Conservation (phyloP, 2,113 vertebrate genomes). For the Syrrhaptes paradoxus region DNA sequence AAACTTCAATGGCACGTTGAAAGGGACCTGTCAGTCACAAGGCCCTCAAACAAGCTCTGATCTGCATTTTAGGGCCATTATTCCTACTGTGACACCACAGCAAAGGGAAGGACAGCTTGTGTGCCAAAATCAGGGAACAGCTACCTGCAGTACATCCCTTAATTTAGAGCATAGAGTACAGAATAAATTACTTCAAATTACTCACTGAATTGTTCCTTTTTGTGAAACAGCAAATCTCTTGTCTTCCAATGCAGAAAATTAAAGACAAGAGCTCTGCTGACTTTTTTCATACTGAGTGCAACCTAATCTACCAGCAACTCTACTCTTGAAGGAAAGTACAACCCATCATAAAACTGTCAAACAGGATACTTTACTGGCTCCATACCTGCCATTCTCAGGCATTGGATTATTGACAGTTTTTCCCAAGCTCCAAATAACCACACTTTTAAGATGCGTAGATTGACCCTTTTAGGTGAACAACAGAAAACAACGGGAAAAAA, state of each 20-base stretch:
- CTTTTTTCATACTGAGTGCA: not conserved
- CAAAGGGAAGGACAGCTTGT: not conserved
- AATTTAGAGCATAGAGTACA: not conserved
- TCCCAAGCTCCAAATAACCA: not conserved
- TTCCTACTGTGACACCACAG: not conserved
- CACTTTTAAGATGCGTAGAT: not conserved
- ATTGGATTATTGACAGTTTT: not conserved
- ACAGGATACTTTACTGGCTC: not conserved
- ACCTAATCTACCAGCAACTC: not conserved
- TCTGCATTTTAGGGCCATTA: slow-evolving; percentile 24
- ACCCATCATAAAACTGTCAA: not conserved
- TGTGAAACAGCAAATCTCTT: slow-evolving; percentile 1
- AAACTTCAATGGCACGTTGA: not conserved
- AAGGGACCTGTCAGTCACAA: slow-evolving; percentile 12
- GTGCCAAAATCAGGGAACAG: not conserved
- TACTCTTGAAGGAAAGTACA: not conserved
- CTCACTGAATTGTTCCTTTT: not conserved
- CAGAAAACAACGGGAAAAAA: fast-evolving
- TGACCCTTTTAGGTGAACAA: not conserved
- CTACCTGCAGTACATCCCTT: not conserved
- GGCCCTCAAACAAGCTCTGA: not conserved
- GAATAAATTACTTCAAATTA: slow-evolving; percentile 44
- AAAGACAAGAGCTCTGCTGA: not conserved
- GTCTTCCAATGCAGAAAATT: slow-evolving; percentile 6
- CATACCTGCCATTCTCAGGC: not conserved